These are phyloP conservation scores for Rhodophaea formosa DNA, from an alignment of 2,888 invertebrate genomes.

Conservation along the genomic window DNA sequence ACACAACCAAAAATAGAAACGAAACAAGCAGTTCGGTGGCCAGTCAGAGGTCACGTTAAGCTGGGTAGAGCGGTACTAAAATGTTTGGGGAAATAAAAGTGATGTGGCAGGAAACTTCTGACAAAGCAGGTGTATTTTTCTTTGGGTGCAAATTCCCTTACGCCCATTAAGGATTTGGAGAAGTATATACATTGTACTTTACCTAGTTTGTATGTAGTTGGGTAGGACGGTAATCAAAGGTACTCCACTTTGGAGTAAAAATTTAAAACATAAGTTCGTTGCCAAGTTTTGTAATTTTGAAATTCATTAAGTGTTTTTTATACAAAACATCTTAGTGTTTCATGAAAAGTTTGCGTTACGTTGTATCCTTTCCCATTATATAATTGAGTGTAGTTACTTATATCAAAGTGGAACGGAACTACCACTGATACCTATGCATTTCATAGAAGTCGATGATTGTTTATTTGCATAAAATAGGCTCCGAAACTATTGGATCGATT, in stretches of 20 bases:
- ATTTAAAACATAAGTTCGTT: background rate
- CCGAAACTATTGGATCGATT: no score
- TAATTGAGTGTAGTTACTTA: no score
- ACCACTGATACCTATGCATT: no score
- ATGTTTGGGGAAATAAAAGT: slow-evolving; percentile 68
- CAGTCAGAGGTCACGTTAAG: slow-evolving; percentile 55
- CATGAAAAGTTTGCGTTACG: no score
- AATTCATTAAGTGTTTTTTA: no score
- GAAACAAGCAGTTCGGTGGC: slow-evolving; percentile 40
- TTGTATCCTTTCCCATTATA: no score
- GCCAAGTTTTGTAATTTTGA: no score
- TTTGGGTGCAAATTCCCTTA: slow-evolving; percentile 36
- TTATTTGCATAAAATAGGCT: no score
- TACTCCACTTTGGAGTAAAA: background rate
- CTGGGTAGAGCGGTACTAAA: slow-evolving; percentile 66
- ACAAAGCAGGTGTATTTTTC: slow-evolving; percentile 68
- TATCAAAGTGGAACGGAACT: no score
- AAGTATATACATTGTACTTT: slow-evolving; percentile 21
- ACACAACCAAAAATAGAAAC: slow-evolving; percentile 31
- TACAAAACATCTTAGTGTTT: no score
- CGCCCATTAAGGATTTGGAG: slow-evolving; percentile 25
- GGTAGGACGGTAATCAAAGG: background rate
- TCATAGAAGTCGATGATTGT: no score
- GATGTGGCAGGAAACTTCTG: slow-evolving; percentile 48
- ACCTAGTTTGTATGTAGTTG: background rate